Base-by-base conservation (phyloP, 2,113 vertebrate species). In the Telmatochromis bifrenatus region DNA sequence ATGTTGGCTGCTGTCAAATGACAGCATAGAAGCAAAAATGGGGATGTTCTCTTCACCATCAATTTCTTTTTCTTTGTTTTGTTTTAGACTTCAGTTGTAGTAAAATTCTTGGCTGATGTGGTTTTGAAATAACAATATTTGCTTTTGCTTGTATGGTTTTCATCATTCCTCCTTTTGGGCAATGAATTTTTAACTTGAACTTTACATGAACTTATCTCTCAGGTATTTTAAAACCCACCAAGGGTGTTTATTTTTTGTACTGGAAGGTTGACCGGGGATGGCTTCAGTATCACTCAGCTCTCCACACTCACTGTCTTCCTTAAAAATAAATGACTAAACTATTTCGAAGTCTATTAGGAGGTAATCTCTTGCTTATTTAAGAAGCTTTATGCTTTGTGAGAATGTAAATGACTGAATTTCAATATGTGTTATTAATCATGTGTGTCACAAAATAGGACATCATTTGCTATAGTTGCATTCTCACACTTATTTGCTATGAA, bases 281-380 rank as follows among this genome's bases (percentile, higher is more conserved):
- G 7, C 65, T 42, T 70, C 65, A 1, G n/a, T 23, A 14, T 42
- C 7, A 23, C 9, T 70, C 65, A 42, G 65, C 65, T 70, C 68
- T 47, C 9, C 68, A 75, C n/a, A 19, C 68, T 73, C 23, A 26
- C 9, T 11, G 39, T 75, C 39, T 0, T 26, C 23, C 3, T 17
- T 11, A 47, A 45, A 75, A 75, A 26, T 26, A 23, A 39, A 68
- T 21, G 5, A 68, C 10, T 21, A 65, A 37, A 65, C 31, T 37
- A 62, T 62, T n/a, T 12, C 1, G 0, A 68, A 68, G 62, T 37
- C 62, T 68, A 0, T 37, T 68, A 13, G 33, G 26, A 9, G 21
- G 8, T 70, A 42, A 42, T 42, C n/a, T 26, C 39, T 23, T 26
- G 21, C 8, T 45, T 73, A 45, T 42, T 23, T 26, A 26, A 26